These are phyloP conservation scores for Elysia crispata DNA, from an alignment of 2,888 invertebrate species.

Conservation along the genomic window DNA sequence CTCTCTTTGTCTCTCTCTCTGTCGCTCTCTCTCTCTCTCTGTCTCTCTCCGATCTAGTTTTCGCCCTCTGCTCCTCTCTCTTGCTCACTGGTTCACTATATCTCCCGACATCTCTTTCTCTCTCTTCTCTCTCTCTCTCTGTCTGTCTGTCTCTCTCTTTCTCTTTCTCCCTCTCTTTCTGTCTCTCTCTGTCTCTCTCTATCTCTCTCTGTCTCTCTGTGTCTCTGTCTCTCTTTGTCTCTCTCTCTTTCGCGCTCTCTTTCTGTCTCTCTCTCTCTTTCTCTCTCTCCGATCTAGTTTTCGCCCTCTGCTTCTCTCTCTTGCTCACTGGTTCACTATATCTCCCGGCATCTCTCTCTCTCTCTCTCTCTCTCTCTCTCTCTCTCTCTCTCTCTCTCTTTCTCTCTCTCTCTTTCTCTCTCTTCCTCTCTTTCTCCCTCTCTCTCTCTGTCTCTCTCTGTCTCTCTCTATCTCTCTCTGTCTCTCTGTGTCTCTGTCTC, in stretches of 20 bases:
- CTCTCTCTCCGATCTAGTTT: background rate
- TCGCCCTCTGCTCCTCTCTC: background rate
- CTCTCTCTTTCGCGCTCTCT: too few species aligned
- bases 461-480: too few species aligned
- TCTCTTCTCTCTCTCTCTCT: background rate
- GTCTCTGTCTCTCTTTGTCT: too few species aligned
- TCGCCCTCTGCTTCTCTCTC: background rate
- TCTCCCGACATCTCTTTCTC: background rate
- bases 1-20: too few species aligned
- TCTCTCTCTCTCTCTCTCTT: background rate
- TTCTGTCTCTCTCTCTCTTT: background rate
- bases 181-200: too few species aligned
- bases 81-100: too few species aligned
- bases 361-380: background rate
- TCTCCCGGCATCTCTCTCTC: background rate
- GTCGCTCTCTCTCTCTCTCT: slow-evolving; percentile 28
- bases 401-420: background rate
- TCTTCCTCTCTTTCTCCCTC: background rate
- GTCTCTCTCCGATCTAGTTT: background rate
- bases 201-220: too few species aligned
- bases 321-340: too few species aligned
- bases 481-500: too few species aligned
- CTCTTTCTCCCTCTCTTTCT: background rate
- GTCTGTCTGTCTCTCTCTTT: background rate
- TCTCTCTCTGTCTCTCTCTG: background rate